These are phyloP conservation scores for Scylla paramamosain DNA, from an alignment of 1,140 invertebrate genomes.

Conservation along the genomic window DNA sequence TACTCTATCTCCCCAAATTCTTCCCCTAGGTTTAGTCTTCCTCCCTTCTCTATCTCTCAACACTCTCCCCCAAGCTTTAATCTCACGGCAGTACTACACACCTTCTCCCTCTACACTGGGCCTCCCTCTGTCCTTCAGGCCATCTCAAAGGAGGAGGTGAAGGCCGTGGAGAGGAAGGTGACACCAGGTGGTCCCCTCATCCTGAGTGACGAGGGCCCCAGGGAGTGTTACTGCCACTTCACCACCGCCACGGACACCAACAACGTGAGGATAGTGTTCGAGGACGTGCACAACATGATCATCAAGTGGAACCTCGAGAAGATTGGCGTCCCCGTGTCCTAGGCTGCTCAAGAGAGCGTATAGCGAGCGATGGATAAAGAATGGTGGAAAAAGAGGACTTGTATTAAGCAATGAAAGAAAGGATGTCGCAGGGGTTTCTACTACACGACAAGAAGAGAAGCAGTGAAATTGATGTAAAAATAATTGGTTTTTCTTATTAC, in stretches of 20 bases:
- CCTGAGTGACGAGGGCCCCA: not conserved
- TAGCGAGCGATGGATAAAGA: not conserved
- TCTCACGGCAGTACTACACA: not conserved
- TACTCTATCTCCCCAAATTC: no score
- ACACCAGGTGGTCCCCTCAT: slow-evolving; percentile 35
- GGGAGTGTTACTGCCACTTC: slow-evolving; percentile 84
- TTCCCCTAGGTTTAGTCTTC: not conserved
- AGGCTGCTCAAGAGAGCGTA: not conserved
- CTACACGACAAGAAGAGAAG: no score
- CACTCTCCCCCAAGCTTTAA: no score
- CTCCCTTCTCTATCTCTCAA: no score
- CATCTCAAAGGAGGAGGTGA: slow-evolving; percentile 57
- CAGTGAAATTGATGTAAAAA: no score
- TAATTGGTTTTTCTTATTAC: no score
- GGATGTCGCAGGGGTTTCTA: no score
- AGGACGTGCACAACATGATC: slow-evolving; percentile 87
- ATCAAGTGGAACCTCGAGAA: slow-evolving; percentile 82
- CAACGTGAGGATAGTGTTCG: slow-evolving; percentile 86
- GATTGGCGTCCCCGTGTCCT: slow-evolving; percentile 69
- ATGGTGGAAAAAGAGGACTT: not conserved
- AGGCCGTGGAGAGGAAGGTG: slow-evolving; percentile 43
- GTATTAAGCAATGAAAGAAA: no score
- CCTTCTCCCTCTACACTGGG: not conserved
- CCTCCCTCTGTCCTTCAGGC: slow-evolving; percentile 42
- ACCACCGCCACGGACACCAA: slow-evolving; percentile 88